A percentile compares a stretch with the other conserved stretches of the same genome.
Conservation (phyloP, 2,888 invertebrate species). For the Strigamia crassipes region DNA sequence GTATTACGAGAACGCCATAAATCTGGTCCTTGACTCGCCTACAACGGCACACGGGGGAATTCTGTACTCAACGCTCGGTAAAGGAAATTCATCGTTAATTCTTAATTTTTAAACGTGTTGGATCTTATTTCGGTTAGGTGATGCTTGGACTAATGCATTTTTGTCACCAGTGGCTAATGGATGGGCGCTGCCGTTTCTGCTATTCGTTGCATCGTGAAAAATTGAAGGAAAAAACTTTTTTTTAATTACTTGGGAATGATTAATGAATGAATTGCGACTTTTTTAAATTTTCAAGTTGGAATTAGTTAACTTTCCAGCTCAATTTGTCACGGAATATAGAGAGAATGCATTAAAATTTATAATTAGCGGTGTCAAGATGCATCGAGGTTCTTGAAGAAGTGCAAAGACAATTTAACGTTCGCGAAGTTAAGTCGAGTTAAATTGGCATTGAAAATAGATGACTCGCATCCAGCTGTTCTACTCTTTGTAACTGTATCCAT, state of each 20-base stretch:
- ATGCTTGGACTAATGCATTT: no score
- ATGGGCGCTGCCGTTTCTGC: background rate
- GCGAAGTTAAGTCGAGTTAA: conserved; percentile 25
- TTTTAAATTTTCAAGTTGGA: background rate
- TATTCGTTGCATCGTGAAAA: background rate
- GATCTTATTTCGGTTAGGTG: no score
- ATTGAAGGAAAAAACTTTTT: background rate
- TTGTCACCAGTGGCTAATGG: background rate
- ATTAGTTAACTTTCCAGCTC: conserved; percentile 18
- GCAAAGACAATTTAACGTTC: conserved; percentile 12
- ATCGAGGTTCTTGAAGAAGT: conserved; percentile 6
- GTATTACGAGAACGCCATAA: no score
- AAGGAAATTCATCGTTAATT: no score
- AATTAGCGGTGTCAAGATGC: conserved; percentile 35
- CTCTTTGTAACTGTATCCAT: background rate
- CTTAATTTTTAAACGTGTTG: no score
- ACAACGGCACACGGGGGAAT: no score
- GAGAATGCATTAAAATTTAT: background rate
- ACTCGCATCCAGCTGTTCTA: conserved; percentile 31
- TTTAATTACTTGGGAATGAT: conserved; percentile 12
- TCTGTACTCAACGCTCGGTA: no score
- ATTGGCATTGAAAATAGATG: conserved; percentile 38
- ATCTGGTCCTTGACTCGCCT: no score
- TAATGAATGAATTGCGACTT: conserved; percentile 13
- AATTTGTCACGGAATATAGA: conserved; percentile 1